Base-by-base conservation (phyloP, 2,113 vertebrate genomes). In the Colius striatus region DNA sequence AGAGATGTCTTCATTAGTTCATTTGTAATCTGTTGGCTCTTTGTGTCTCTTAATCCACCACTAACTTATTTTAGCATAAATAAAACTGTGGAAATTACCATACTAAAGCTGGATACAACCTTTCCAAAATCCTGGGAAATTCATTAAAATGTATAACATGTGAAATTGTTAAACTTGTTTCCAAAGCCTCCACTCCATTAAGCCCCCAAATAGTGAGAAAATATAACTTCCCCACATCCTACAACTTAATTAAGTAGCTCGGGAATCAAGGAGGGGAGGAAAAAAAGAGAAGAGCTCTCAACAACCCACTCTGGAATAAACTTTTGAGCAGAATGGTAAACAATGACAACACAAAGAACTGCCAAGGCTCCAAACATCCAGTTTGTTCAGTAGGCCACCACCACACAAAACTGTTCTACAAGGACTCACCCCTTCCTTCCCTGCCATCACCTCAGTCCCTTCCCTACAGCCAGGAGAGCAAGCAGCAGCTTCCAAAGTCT, bases 381-480 rank as follows among this genome's bases (percentile, higher is more conserved):
- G 75, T n/a, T 72, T 89, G 78, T 34, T 83, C 53, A 79, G 54
- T 1, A 93, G 79, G 86, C 66, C 86, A 80, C 3, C 9, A 89
- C 51, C 74, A 70, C 19, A 87, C 1, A 1, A 90, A 84, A 95
- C 84, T 57, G 84, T 19, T 92, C 72, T 79, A 87, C 70, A 87
- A 78, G 87, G 80, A 92, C 77, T 92, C 94, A 95, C 87, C 85
- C 89, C 94, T 74, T 90, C 89, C 84, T 94, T 91, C 94, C 93
- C 95, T 96, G 91, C 93, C 89, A 94, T 94, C 92, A 95, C 73
- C 87, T 95, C 95, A 96, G 96, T 81, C 94, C 84, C 94, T 96
- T 90, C 76, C 95, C 85, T 94, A 89, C 71, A 89, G 93, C 81
- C 92, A 92, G 91, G 90, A 96, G 94, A 89, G 91, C 87, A 85